Base-by-base conservation (phyloP, 2,888 invertebrate genomes). In the Mythimna vitellina region DNA sequence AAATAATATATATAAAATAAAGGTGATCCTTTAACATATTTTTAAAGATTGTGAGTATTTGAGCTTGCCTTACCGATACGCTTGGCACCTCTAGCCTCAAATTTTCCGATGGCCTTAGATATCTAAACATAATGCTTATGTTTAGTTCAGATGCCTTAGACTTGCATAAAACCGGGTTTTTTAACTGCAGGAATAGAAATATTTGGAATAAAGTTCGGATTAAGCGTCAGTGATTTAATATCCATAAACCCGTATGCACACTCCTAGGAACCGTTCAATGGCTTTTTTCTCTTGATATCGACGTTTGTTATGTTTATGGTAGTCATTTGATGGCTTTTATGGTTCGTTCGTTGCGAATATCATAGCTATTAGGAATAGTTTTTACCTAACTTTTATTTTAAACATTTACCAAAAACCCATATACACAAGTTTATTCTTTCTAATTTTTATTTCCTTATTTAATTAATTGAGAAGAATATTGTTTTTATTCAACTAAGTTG, bases 171-270 rank as follows among this genome's bases (percentile, higher is more conserved):
- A 65, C 58, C 42, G 10, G 53, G 69, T 51, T 81, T 56, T 69
- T 51, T 20, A 67, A 67, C 63, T 66, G 35, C 73, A 25, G 51
- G 38, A 54, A 78, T 38, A 67, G 64, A 62, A 62, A 54, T 79
- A 79, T 73, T 73, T 20, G 3, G 54, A 65, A 70, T 73, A 51
- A 60, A 68, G 32, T 22, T 64, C 9, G 82, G 70, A 68, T 82
- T 83, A 70, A 72, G 32, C 58, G 42, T n/a, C 46, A 51, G 58
- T 80, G 76, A 83, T 80, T 81, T 80, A 76, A 76, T 76, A 69
- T 56, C 65, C 67, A 80, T 83, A 76, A 83, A 80, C 61, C 54
- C 62, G 46, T 71, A 42, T 75, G 72, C 76, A 68, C 6, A 65
- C 66, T 71, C 25, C 60, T 42, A 70, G 70, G 51, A 83, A 76